Evolutionary conservation across 2,113 vertebrate genomes (phyloP).

Genomic region (Puma concolor): DNA sequence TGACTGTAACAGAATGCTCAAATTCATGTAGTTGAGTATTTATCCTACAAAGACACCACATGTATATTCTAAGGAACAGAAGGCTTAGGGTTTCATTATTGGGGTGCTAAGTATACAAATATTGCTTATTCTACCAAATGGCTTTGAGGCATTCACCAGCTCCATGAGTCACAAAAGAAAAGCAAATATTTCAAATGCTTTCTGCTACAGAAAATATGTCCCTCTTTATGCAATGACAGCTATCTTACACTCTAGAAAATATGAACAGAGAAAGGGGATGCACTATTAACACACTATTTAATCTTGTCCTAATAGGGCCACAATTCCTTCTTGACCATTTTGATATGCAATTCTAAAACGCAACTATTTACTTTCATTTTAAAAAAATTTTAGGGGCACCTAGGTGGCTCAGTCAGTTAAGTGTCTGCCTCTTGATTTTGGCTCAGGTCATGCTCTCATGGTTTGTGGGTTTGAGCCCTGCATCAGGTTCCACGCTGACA

Average conservation of each 20-base stretch:
- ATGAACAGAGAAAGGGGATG: neutral
- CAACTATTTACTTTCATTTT: constrained; percentile 16
- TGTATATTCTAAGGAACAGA: neutral
- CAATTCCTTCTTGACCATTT: neutral
- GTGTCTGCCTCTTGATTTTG: no score
- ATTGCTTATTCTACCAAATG: neutral
- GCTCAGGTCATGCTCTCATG: no score
- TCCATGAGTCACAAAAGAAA: neutral
- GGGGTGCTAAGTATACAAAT: neutral
- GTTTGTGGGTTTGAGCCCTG: no score
- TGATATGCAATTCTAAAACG: neutral
- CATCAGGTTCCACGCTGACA: no score
- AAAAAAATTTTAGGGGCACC: neutral
- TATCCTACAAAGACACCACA: constrained; percentile 10
- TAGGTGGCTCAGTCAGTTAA: no score
- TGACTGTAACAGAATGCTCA: constrained; percentile 23
- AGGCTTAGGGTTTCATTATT: neutral
- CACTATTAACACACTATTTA: neutral
- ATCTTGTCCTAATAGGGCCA: neutral
- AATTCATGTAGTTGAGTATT: neutral
- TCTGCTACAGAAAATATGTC: neutral
- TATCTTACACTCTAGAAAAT: neutral
- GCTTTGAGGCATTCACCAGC: neutral
- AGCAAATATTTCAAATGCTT: neutral
- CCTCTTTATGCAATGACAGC: neutral